Conservation (phyloP, 2,797 vertebrate genomes). For the Gallirallus australis region DNA sequence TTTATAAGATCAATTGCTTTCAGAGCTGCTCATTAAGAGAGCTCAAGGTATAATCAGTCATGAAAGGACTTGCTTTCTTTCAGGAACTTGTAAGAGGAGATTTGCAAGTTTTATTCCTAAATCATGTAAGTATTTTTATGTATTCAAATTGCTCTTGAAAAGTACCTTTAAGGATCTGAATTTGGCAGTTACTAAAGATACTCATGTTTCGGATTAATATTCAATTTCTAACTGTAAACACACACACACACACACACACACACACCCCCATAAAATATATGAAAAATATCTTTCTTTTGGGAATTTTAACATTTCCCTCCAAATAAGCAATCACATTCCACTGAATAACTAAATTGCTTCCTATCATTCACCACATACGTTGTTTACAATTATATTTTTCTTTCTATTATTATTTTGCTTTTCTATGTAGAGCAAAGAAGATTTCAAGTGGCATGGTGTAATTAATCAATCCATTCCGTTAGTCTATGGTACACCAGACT, state of each 20-base stretch:
- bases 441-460: not conserved
- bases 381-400: not conserved
- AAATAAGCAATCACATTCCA: not conserved
- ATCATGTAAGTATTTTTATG: not conserved
- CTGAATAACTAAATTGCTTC: not conserved
- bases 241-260: too few relatives aligned
- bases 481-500: not conserved
- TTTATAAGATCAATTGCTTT: conserved; percentile 6
- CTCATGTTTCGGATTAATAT: not conserved
- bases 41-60: not conserved
- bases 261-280: not conserved
- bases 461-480: not conserved
- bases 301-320: not conserved
- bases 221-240: not conserved
- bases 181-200: not conserved
- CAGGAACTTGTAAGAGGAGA: not conserved
- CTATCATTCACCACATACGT: not conserved
- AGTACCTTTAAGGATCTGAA: not conserved
- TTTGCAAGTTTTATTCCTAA: not conserved
- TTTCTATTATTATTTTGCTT: not conserved
- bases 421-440: not conserved
- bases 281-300: not conserved
- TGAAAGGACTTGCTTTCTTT: not conserved
- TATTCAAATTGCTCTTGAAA: not conserved
- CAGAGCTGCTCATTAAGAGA: not conserved